phyloP scores from a whole-genome alignment of 2,888 invertebrate genomes.

The Scrobipalpa costella region DNA sequence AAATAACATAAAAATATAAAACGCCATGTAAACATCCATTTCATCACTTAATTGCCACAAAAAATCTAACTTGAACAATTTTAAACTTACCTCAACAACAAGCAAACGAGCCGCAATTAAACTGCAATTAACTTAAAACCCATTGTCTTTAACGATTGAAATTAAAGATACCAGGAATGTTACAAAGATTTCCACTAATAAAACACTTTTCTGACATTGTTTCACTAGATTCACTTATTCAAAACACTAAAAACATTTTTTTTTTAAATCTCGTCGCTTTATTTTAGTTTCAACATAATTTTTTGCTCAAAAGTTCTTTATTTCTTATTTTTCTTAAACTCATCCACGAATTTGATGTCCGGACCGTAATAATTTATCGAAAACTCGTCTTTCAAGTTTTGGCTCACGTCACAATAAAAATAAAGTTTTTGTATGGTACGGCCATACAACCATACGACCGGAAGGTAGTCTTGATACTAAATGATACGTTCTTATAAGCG shows the following conservation, averaged over 20 bases:
- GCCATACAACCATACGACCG: constrained; percentile 2
- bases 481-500: not conserved
- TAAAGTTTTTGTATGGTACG: constrained; percentile 9
- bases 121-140: not conserved
- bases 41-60: constrained; percentile 1
- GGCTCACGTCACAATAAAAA: not conserved
- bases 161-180: not conserved
- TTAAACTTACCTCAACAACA: not conserved
- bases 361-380: not conserved
- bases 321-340: not conserved
- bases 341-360: not conserved
- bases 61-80: not conserved
- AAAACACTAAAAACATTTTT: not conserved
- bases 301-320: not conserved
- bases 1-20: no score
- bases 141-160: constrained; percentile 1
- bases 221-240: not conserved
- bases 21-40: not conserved
- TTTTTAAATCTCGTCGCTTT: not conserved
- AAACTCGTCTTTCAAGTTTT: not conserved
- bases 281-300: not conserved
- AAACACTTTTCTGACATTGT: not conserved
- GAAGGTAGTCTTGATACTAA: constrained; percentile 18
- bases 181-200: not conserved
- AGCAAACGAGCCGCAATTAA: not conserved